A percentile compares a stretch with the other conserved stretches of the same genome.
Evolutionary conservation across 2,888 invertebrate genomes (phyloP).

Genomic region (Euspilapteryx auroguttella): DNA sequence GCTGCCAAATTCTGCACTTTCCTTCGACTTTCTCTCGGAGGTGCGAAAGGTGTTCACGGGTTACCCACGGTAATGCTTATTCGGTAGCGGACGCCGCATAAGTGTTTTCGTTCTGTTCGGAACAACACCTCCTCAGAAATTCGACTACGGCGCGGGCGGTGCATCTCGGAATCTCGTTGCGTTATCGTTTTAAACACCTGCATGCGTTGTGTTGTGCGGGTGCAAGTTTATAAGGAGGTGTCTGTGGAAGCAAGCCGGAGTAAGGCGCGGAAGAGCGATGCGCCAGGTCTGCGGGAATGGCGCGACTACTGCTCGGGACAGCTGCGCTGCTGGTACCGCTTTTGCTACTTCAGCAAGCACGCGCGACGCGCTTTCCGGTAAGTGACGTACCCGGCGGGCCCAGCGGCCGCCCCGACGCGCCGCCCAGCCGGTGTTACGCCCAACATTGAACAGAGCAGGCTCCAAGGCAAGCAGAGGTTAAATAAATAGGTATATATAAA

Average conservation of each 20-base stretch:
- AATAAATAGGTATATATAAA: too few species aligned
- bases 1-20: slow-evolving; percentile 59
- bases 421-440: too few species aligned
- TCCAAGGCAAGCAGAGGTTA: too few species aligned
- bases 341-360: slow-evolving; percentile 8
- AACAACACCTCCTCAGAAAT: slow-evolving; percentile 18
- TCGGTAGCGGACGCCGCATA: slow-evolving; percentile 53
- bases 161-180: slow-evolving; percentile 30
- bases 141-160: slow-evolving; percentile 20
- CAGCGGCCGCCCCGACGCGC: too few species aligned
- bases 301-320: slow-evolving; percentile 24
- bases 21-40: slow-evolving; percentile 59
- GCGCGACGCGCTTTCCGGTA: slow-evolving; percentile 51
- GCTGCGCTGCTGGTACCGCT: slow-evolving; percentile 28
- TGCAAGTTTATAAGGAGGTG: slow-evolving; percentile 35
- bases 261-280: slow-evolving; percentile 8
- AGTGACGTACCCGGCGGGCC: slow-evolving; percentile 22
- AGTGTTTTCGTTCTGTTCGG: slow-evolving; percentile 52
- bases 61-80: slow-evolving; percentile 46
- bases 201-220: slow-evolving; percentile 35
- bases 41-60: slow-evolving; percentile 54
- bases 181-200: slow-evolving; percentile 45
- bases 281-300: slow-evolving; percentile 23
- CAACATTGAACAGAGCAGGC: too few species aligned
- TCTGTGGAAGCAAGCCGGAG: too few species aligned